phyloP scores from a whole-genome alignment of 2,797 vertebrate species.

The Microchirus variegatus region DNA sequence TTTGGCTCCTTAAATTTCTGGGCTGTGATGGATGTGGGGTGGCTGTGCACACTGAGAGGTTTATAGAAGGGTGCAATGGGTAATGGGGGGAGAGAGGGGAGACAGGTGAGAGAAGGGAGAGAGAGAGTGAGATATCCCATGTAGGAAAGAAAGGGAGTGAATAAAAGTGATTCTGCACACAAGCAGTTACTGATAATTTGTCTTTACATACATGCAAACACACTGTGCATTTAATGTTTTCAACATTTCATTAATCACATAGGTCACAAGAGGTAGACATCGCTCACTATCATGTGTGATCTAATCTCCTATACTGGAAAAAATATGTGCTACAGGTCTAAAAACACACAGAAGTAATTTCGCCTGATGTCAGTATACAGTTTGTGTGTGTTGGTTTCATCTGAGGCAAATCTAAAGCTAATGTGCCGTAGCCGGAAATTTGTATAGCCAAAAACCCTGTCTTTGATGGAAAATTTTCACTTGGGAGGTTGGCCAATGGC shows the following conservation, averaged over 20 bases:
- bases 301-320: background rate
- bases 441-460: conserved; percentile 31
- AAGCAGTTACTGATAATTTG: conserved; percentile 6
- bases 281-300: conserved; percentile 1
- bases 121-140: conserved; percentile 42
- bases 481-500: conserved; percentile 28
- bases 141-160: conserved; percentile 32
- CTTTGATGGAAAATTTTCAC: conserved; percentile 34
- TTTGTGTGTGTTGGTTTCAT: conserved; percentile 17
- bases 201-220: too few relatives aligned
- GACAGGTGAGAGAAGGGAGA: conserved; percentile 58
- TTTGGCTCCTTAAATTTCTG: conserved; percentile 99
- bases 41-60: conserved; percentile 85
- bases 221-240: too few relatives aligned
- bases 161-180: conserved; percentile 43
- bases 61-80: conserved; percentile 54
- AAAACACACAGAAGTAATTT: conserved; percentile 20
- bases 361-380: conserved; percentile 1
- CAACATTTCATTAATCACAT: background rate
- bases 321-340: conserved; percentile 17
- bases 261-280: conserved; percentile 6
- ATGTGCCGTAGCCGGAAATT: conserved; percentile 29
- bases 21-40: conserved; percentile 98
- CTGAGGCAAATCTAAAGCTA: conserved; percentile 40
- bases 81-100: conserved; percentile 27